A percentile compares a stretch with the other conserved stretches of the same genome.
Evolutionary conservation across 2,888 invertebrate species (phyloP).

Genomic region (Dastarcus helophoroides): DNA sequence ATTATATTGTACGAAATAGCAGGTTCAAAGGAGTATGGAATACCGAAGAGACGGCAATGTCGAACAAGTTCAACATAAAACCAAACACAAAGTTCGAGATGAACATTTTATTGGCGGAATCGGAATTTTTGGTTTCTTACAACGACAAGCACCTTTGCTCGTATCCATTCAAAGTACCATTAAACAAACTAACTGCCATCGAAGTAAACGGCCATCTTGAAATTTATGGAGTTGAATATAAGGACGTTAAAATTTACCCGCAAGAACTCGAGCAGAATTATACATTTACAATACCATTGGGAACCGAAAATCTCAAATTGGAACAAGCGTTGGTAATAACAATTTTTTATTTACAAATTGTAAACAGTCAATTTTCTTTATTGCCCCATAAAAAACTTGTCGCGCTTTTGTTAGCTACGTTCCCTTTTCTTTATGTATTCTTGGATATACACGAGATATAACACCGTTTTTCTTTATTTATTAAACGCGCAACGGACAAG

Average conservation of each 20-base stretch:
- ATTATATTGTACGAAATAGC: conserved; percentile 67
- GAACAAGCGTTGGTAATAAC: neutral
- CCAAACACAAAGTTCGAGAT: conserved; percentile 42
- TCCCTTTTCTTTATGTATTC: no score
- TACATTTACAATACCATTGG: neutral
- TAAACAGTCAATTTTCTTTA: no score
- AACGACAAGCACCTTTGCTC: conserved; percentile 65
- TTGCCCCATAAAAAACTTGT: no score
- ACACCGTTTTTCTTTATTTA: no score
- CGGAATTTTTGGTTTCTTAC: conserved; percentile 54
- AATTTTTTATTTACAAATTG: no score
- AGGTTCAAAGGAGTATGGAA: conserved; percentile 60
- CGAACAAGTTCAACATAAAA: conserved; percentile 39
- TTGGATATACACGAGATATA: no score
- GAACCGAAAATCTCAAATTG: neutral
- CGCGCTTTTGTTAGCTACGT: no score
- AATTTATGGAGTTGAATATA: conserved; percentile 41
- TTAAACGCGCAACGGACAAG: no score
- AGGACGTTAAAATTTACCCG: conserved; percentile 23
- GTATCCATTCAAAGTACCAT: conserved; percentile 54
- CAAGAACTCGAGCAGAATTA: neutral
- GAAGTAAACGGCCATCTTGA: conserved; percentile 54
- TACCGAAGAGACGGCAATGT: conserved; percentile 54
- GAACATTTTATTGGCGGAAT: conserved; percentile 48
- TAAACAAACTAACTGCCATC: conserved; percentile 43